Evolutionary conservation across 1,140 invertebrate genomes (phyloP).

Genomic region (Liolophura sinensis): DNA sequence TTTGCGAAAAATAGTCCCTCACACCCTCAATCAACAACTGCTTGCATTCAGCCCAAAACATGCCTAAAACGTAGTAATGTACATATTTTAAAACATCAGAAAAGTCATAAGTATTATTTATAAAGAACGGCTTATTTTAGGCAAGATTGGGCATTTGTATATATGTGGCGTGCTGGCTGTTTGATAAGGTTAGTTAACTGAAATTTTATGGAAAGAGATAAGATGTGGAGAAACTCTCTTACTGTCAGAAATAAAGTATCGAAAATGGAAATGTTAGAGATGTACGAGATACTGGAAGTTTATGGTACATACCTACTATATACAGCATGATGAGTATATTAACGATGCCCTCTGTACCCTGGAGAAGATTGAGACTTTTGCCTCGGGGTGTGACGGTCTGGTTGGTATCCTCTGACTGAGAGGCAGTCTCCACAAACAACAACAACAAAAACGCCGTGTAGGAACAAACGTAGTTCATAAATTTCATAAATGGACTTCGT

Average conservation of each 20-base stretch:
- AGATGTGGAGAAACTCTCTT: too few relatives aligned
- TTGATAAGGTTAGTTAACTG: too few relatives aligned
- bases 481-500: constrained; percentile 93
- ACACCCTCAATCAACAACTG: constrained; percentile 84
- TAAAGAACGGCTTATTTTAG: background rate
- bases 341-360: constrained; percentile 79
- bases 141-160: background rate
- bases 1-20: constrained; percentile 81
- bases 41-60: constrained; percentile 84
- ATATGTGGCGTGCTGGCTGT: too few relatives aligned
- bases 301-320: constrained; percentile 71
- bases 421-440: constrained; percentile 22
- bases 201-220: too few relatives aligned
- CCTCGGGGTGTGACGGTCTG: constrained; percentile 19
- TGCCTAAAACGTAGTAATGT: constrained; percentile 65
- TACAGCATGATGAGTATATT: constrained; percentile 81
- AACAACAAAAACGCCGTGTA: constrained; percentile 83
- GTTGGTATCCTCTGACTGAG: constrained; percentile 11
- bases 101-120: constrained; percentile 2
- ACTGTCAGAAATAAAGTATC: too few relatives aligned
- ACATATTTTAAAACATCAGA: constrained; percentile 6
- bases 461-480: constrained; percentile 87
- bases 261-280: too few relatives aligned
- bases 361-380: constrained; percentile 68
- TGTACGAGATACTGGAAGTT: too few relatives aligned